Conservation (phyloP, 2,888 invertebrate genomes). For the Acrocyrtus sp. region DNA sequence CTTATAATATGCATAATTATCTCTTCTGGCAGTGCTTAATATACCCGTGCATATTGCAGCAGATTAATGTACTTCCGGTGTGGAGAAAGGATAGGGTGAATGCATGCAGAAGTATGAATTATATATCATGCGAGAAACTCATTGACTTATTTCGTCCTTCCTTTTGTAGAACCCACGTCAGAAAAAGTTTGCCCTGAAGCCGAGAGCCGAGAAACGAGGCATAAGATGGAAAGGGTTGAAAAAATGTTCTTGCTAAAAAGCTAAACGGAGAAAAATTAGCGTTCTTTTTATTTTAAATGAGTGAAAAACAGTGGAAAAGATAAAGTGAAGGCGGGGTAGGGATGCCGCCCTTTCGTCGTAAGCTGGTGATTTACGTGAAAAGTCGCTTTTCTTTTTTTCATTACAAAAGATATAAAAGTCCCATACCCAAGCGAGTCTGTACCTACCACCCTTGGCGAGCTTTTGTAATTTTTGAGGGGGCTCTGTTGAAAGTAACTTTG, state of each 20-base stretch:
- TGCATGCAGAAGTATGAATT: too few species aligned
- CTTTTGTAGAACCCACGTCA: conserved; percentile 7
- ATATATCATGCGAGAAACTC: conserved; percentile 44
- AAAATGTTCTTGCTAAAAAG: too few species aligned
- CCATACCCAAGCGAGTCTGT: too few species aligned
- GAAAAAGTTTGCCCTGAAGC: neutral
- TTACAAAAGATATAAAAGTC: too few species aligned
- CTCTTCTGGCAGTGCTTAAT: too few species aligned
- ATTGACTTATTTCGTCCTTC: conserved; percentile 38
- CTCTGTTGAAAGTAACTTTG: too few species aligned
- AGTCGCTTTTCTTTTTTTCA: conserved; percentile 29
- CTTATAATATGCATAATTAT: too few species aligned
- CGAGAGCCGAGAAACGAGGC: neutral
- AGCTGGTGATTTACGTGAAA: conserved; percentile 43
- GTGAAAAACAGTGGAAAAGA: conserved; percentile 40
- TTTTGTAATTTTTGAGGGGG: conserved; percentile 7
- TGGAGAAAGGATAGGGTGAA: too few species aligned
- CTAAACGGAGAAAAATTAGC: conserved; percentile 45
- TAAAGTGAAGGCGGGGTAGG: conserved; percentile 42
- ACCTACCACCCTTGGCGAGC: conserved; percentile 21
- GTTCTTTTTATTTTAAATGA: conserved; percentile 46
- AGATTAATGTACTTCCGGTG: too few species aligned
- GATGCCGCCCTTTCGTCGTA: conserved; percentile 45
- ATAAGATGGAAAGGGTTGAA: neutral
- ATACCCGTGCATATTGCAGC: too few species aligned